A percentile compares a stretch with the other conserved stretches of the same genome.
Conservation (phyloP, 2,113 vertebrate species). For the Boulengeromyrus knoepffleri region DNA sequence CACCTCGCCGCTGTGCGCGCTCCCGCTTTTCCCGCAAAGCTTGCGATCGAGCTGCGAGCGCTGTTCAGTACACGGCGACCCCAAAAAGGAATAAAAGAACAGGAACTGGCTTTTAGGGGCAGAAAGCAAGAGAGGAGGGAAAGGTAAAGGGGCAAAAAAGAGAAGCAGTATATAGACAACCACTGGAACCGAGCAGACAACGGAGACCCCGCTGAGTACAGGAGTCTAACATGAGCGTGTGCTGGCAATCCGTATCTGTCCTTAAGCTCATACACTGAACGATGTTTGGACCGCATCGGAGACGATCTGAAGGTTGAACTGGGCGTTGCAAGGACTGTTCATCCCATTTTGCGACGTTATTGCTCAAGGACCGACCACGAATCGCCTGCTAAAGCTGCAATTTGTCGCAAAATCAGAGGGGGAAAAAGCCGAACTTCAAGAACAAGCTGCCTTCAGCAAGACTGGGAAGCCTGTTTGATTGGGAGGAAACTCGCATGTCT, state of each 20-base stretch:
- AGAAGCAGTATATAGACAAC: neutral
- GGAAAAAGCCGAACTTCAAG: neutral
- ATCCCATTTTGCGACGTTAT: neutral
- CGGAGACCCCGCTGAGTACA: neutral
- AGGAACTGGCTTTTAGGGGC: neutral
- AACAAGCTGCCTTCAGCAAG: neutral
- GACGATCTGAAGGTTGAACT: slow-evolving; percentile 12
- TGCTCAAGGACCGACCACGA: neutral
- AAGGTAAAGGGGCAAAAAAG: neutral
- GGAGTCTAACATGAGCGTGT: neutral
- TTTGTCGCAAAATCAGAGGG: neutral
- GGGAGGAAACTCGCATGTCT: neutral
- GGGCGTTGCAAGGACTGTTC: slow-evolving; percentile 7
- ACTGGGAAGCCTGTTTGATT: neutral
- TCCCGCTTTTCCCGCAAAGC: slow-evolving; percentile 21
- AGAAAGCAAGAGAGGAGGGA: neutral
- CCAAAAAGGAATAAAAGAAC: neutral
- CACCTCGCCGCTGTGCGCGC: slow-evolving; percentile 23
- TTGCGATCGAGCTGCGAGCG: slow-evolving; percentile 3
- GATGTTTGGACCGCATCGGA: slow-evolving; percentile 5
- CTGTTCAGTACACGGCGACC: neutral
- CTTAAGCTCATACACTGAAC: neutral
- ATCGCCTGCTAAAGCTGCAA: neutral
- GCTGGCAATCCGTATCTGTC: slow-evolving; percentile 12
- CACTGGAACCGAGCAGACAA: neutral